These are phyloP conservation scores for Dryoscopus gambensis DNA, from an alignment of 2,113 vertebrate species.

Conservation along the genomic window DNA sequence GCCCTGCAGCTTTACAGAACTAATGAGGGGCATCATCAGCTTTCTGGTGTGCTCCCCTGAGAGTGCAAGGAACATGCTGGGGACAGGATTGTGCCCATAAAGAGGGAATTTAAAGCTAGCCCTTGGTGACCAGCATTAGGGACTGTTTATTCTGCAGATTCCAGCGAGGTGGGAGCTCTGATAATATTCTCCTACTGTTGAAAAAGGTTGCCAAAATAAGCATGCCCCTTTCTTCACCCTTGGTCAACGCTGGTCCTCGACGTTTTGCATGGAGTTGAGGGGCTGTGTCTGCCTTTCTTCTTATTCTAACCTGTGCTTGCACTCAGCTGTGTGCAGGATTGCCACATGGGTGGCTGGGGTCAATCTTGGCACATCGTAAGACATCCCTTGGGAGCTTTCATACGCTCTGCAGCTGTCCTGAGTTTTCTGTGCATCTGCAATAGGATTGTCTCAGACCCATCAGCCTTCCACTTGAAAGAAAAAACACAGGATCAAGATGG, in stretches of 20 bases:
- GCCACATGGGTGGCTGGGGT: background rate
- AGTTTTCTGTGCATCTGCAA: background rate
- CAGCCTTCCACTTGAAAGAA: background rate
- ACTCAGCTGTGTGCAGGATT: background rate
- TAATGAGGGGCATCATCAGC: background rate
- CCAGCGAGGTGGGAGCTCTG: background rate
- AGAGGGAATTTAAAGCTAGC: background rate
- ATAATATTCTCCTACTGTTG: background rate
- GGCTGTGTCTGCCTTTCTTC: background rate
- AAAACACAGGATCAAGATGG: background rate
- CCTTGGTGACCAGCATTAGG: background rate
- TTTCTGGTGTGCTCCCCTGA: background rate
- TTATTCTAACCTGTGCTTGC: background rate
- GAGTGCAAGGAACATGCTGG: background rate
- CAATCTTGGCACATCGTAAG: fast-evolving
- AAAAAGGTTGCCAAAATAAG: background rate
- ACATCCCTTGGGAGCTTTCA: background rate
- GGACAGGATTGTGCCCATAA: background rate
- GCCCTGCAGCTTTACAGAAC: background rate
- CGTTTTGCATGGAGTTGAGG: fast-evolving
- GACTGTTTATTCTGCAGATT: background rate
- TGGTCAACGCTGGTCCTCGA: background rate
- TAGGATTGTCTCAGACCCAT: background rate
- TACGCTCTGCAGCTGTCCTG: fast-evolving
- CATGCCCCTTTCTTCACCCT: background rate